Percentiles rank a stretch among this genome's conserved stretches.
Conservation (phyloP, 2,113 vertebrate genomes). For the Hystrix brachyura region DNA sequence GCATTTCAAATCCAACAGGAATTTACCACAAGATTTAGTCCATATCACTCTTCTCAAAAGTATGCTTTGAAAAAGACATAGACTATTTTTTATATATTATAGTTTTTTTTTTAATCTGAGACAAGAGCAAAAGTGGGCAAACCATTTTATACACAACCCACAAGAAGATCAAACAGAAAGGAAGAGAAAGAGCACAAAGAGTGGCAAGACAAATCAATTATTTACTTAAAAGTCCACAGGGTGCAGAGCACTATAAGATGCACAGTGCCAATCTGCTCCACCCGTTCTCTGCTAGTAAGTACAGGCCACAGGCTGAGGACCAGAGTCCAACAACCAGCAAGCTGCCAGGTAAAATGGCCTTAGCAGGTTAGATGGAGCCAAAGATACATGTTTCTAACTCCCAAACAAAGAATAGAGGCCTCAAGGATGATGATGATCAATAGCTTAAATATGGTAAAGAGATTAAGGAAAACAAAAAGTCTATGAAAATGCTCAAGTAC, state of each 20-base stretch:
- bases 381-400: slow-evolving; percentile 31
- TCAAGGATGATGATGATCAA: background rate
- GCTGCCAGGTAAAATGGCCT: slow-evolving; percentile 13
- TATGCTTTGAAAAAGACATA: slow-evolving; percentile 8
- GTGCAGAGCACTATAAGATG: slow-evolving; percentile 23
- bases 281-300: slow-evolving; percentile 52
- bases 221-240: slow-evolving; percentile 70
- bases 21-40: slow-evolving; percentile 29
- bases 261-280: slow-evolving; percentile 25
- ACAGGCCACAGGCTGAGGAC: slow-evolving; percentile 40
- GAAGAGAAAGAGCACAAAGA: slow-evolving; percentile 38
- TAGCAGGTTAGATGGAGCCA: background rate
- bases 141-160: slow-evolving; percentile 42
- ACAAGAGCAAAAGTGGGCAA: slow-evolving; percentile 55
- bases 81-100: background rate
- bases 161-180: slow-evolving; percentile 30
- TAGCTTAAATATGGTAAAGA: slow-evolving; percentile 1
- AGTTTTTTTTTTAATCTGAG: slow-evolving; percentile 37
- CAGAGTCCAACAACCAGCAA: slow-evolving; percentile 56
- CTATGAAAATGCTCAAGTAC: slow-evolving; percentile 42
- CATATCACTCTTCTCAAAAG: slow-evolving; percentile 40
- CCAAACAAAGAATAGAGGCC: background rate
- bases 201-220: slow-evolving; percentile 69
- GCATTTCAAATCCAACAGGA: slow-evolving; percentile 38
- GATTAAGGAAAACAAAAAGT: slow-evolving; percentile 42